Percentiles rank a stretch among this genome's conserved stretches.
These are phyloP conservation scores for Heliconius eleuchia DNA, from an alignment of 1,140 invertebrate genomes.

Conservation along the genomic window DNA sequence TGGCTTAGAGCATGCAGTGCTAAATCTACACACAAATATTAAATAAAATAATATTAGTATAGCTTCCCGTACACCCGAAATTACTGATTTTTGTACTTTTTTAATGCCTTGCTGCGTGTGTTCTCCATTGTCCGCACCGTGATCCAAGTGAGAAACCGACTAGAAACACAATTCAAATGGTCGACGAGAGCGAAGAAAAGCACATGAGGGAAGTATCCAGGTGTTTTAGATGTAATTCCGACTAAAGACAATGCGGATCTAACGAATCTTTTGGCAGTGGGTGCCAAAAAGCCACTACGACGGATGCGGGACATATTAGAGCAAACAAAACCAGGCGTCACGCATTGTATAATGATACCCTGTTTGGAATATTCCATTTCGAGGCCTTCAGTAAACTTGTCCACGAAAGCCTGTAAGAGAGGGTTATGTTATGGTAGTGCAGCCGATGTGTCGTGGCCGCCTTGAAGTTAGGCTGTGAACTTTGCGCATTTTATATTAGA, in stretches of 20 bases:
- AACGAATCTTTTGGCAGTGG: conserved; percentile 90
- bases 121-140: conserved; percentile 84
- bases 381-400: conserved; percentile 91
- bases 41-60: background rate
- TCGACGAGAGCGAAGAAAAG: conserved; percentile 84
- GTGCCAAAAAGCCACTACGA: conserved; percentile 89
- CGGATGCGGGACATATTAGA: conserved; percentile 95
- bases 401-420: conserved; percentile 87
- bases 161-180: conserved; percentile 77
- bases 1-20: conserved; percentile 22
- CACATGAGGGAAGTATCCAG: conserved; percentile 90
- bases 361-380: conserved; percentile 88
- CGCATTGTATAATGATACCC: conserved; percentile 92
- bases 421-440: background rate
- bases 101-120: conserved; percentile 54
- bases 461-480: too few relatives aligned
- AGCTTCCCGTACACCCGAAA: conserved; percentile 7
- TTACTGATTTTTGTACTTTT: conserved; percentile 71
- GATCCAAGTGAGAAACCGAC: conserved; percentile 82
- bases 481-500: too few relatives aligned
- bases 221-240: conserved; percentile 87
- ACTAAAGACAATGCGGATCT: conserved; percentile 88
- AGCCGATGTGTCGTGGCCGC: too few relatives aligned
- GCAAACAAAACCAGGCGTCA: conserved; percentile 94
- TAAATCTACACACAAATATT: background rate